phyloP scores from a whole-genome alignment of 2,888 invertebrate species.

The Boloria selene region DNA sequence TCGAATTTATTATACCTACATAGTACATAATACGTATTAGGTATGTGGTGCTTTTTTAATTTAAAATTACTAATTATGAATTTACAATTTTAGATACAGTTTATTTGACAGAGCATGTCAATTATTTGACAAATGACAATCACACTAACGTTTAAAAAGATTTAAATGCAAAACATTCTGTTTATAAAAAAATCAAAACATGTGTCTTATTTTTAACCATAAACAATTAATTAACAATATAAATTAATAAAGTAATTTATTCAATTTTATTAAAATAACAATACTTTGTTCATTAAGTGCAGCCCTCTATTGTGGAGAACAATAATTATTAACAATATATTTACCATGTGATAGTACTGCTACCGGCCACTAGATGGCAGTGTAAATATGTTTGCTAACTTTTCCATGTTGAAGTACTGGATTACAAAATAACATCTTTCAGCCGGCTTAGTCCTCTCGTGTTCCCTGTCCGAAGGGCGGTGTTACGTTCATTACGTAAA shows the following conservation, averaged over 20 bases:
- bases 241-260: background rate
- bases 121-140: slow-evolving; percentile 14
- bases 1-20: no score
- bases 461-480: slow-evolving; percentile 71
- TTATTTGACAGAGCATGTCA: background rate
- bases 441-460: slow-evolving; percentile 71
- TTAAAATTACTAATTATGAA: background rate
- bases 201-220: no score
- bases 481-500: slow-evolving; percentile 74
- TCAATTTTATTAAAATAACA: no score
- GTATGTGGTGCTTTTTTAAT: no score
- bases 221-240: no score
- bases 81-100: background rate
- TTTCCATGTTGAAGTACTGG: slow-evolving; percentile 22
- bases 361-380: slow-evolving; percentile 54
- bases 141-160: background rate
- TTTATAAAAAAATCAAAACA: no score
- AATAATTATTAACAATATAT: background rate
- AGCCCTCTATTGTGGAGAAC: slow-evolving; percentile 12
- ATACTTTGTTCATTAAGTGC: background rate
- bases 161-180: background rate
- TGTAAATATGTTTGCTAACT: slow-evolving; percentile 25
- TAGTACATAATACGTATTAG: no score
- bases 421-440: slow-evolving; percentile 55
- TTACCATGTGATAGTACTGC: slow-evolving; percentile 43